Evolutionary conservation across 2,113 vertebrate species (phyloP).

Genomic region (Puma concolor): DNA sequence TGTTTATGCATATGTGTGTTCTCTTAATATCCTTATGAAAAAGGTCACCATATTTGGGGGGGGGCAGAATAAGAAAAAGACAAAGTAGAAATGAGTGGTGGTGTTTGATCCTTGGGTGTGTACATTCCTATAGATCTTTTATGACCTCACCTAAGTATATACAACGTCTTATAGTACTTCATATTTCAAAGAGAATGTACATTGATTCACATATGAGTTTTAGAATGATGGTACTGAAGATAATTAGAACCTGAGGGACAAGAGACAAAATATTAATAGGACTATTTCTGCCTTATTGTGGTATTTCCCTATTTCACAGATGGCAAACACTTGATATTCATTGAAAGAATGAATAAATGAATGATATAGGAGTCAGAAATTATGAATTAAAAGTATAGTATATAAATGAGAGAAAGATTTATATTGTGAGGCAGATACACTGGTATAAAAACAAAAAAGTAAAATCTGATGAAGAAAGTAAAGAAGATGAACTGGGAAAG

Average conservation of each 20-base stretch:
- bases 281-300: neutral
- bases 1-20: neutral
- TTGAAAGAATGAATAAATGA: neutral
- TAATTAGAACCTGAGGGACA: neutral
- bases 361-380: neutral
- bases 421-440: fast-evolving
- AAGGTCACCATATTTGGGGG: neutral
- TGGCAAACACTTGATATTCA: neutral
- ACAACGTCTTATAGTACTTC: neutral
- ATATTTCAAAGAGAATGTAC: neutral
- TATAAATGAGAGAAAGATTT: neutral
- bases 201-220: neutral
- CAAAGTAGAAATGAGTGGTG: neutral
- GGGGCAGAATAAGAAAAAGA: neutral
- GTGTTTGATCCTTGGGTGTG: neutral
- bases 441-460: neutral
- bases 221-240: neutral
- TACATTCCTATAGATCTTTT: neutral
- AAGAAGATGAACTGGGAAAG: neutral
- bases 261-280: neutral
- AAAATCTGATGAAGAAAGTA: neutral
- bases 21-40: neutral
- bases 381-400: neutral
- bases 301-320: neutral
- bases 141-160: neutral